Base-by-base conservation (phyloP, 2,888 invertebrate genomes). In the Phaonia tiefii region DNA sequence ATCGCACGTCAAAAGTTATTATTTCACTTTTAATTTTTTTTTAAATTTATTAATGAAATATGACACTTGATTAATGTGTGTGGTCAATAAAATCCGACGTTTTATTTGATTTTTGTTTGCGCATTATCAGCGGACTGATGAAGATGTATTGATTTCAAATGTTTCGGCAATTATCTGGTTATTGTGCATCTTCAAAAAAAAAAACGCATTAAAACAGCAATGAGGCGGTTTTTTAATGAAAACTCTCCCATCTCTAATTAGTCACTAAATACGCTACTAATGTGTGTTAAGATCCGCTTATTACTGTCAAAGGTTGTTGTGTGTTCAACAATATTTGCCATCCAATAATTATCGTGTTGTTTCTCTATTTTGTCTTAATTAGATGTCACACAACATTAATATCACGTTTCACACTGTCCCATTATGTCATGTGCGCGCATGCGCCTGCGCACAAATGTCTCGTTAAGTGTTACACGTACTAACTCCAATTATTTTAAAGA, bases 351-450 rank as follows among this genome's bases (percentile, higher is more conserved):
- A 66, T 44, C 46, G 46, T 58, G 11, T 15, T 63, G 51, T 67
- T 51, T 46, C 49, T 31, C 22, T 63, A 65, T 49, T 69, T 69
- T 69, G 44, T 5, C 70, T 60, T 76, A 80, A 76, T 74, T 76
- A 70, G 69, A 76, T 66, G 73, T 67, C 76, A 76, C 46, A 70
- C 44, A 65, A 76, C 66, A 46, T 66, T 76, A 71, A 77, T 73
- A 75, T 58, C 49, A 65, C 26, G 26, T 75, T 37, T n/a, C n/a
- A n/a, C n/a, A 13, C 17, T 39, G 39, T 37, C 37, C 10, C 51
- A 69, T 71, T 60, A 56, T 46, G 11, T 54, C 37, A 66, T 69
- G 17, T 44, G 25, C 58, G 10, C 31, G 25, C 22, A 13, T 37
- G 60, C 44, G 77, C 74, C 74, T 74, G 77, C 63, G 71, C 63